Evolutionary conservation across 2,797 vertebrate species (phyloP).

Genomic region (Craterocephalus amniculus): DNA sequence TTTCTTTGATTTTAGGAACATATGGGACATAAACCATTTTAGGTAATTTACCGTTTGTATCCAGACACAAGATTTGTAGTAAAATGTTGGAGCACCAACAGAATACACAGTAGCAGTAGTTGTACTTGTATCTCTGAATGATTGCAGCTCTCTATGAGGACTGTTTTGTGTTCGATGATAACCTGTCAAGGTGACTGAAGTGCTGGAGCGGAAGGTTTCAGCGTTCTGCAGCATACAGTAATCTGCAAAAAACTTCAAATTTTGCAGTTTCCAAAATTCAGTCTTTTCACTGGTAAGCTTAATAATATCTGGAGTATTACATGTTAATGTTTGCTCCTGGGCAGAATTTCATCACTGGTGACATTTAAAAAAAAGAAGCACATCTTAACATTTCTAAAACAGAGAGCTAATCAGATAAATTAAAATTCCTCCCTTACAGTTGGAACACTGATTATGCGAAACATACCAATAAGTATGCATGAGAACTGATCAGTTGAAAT

Average conservation of each 20-base stretch:
- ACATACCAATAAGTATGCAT: too few species aligned
- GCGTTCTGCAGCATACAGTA: too few species aligned
- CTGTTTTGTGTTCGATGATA: constrained; percentile 32
- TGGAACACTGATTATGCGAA: constrained; percentile 26
- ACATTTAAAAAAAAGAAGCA: constrained; percentile 31
- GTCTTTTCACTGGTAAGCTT: constrained; percentile 22
- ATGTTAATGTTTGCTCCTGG: constrained; percentile 21
- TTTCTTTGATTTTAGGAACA: too few species aligned
- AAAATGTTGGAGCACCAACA: too few species aligned
- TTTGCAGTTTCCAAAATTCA: constrained; percentile 17
- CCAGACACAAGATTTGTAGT: too few species aligned
- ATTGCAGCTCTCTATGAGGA: constrained; percentile 7
- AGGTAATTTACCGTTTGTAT: too few species aligned
- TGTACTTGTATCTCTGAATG: not conserved
- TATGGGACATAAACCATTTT: too few species aligned
- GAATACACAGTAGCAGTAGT: too few species aligned
- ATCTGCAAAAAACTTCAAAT: too few species aligned
- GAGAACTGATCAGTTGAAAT: too few species aligned
- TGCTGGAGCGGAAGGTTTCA: constrained; percentile 14
- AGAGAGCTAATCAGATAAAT: not conserved
- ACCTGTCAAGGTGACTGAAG: constrained; percentile 45
- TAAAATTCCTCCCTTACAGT: constrained; percentile 9
- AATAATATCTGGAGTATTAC: constrained; percentile 10
- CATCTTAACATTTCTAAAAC: constrained; percentile 25
- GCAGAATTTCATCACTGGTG: constrained; percentile 37